phyloP scores from a whole-genome alignment of 2,888 invertebrate species.

The Tenthredo mesomela region DNA sequence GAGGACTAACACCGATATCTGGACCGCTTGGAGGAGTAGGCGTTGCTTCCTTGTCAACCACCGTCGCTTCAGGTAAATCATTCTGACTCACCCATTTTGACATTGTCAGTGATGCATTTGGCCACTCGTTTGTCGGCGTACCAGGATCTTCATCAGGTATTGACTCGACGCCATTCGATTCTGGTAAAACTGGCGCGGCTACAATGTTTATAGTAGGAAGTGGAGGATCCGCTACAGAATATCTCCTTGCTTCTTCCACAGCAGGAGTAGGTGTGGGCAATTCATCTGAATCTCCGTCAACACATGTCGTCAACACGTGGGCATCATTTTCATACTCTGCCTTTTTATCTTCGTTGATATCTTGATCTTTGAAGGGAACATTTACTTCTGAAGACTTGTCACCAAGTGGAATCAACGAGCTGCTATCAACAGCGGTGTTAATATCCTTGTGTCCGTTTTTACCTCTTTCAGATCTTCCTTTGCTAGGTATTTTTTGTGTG shows the following conservation, averaged over 20 bases:
- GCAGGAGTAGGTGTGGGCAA: slow-evolving; percentile 47
- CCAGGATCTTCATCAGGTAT: slow-evolving; percentile 62
- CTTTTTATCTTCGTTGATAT: not conserved
- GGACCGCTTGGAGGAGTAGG: slow-evolving; percentile 58
- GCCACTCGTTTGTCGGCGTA: slow-evolving; percentile 71
- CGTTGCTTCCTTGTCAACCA: slow-evolving; percentile 63
- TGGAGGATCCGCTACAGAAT: slow-evolving; percentile 49
- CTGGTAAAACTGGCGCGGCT: slow-evolving; percentile 52
- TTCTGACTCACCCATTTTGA: slow-evolving; percentile 71
- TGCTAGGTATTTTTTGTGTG: not conserved
- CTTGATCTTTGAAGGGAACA: not conserved
- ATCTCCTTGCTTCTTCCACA: slow-evolving; percentile 47
- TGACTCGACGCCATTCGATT: slow-evolving; percentile 53
- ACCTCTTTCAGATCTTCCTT: slow-evolving; percentile 48
- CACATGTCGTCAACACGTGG: slow-evolving; percentile 42
- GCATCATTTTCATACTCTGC: slow-evolving; percentile 18
- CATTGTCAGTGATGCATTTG: slow-evolving; percentile 54
- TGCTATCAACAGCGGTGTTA: slow-evolving; percentile 26
- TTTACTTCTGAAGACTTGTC: slow-evolving; percentile 31
- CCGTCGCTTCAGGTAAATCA: slow-evolving; percentile 68
- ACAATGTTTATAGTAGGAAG: slow-evolving; percentile 65
- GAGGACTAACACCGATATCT: slow-evolving; percentile 60
- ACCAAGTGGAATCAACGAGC: slow-evolving; percentile 14
- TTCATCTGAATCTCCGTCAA: slow-evolving; percentile 51
- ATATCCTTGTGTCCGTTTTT: slow-evolving; percentile 50